Evolutionary conservation across 1,140 invertebrate genomes (phyloP), one percentile per base, ranked within the genome.

Genomic region (Sesamia nonagrioides): DNA sequence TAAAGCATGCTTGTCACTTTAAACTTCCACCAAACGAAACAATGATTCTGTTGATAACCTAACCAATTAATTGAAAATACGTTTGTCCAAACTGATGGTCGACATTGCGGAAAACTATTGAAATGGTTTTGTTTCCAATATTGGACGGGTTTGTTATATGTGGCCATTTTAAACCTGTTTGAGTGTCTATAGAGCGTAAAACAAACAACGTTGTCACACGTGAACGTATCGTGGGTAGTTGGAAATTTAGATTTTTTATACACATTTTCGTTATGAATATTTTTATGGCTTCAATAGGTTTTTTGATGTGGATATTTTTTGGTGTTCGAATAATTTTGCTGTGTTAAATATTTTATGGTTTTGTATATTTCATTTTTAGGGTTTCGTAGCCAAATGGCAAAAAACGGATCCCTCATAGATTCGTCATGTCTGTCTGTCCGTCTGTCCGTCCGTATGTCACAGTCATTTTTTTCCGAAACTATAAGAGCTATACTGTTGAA

Each of bases 31-130:
- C 33, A 37, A 42, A 63, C 56, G 27, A 61, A 61, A 61, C 63
- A 50, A 68, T 21, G 8, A 48, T 17, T 48, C 42, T 48, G 40
- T 45, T 48, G 63, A 68, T 68, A 45, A 48, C 58, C 35, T n/a
- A 61, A 61, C 63, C 63, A 68, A 50, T 68, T 40, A 68, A 68
- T 33, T 68, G 63, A 68, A 68, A 68, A 68, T 68, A 27, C 42
- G 63, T 68, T 68, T 68, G 7, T 11, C 7, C n/a, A 66, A 66
- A 66, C 18, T 13, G 17, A 7, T 7, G 42, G 6, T 27, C 9
- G 18, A 68, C 60, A 11, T 42, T 63, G 17, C 37, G 60, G 60
- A 17, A 15, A 33, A 21, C 63, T 45, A 68, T 68, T 68, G 40
- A 68, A 63, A 27, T 33, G 18, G 42, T 37, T 37, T 35, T 60